Evolutionary conservation across 2,888 invertebrate genomes (phyloP).

Genomic region (Alloplasta piceator): DNA sequence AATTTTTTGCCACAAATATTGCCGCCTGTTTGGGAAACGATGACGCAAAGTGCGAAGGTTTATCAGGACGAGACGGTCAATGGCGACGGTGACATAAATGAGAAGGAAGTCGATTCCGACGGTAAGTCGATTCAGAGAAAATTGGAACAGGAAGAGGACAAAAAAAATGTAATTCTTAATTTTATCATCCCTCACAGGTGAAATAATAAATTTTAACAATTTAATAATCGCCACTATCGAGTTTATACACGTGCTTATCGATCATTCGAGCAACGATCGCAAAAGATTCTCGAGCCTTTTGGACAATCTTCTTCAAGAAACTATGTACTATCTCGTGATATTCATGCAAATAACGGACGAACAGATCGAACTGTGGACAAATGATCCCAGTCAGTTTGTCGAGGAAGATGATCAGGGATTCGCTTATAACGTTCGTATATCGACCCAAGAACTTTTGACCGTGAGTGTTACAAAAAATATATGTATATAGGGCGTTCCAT

Average conservation of each 20-base stretch:
- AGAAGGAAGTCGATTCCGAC: conserved; percentile 87
- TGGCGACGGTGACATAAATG: conserved; percentile 84
- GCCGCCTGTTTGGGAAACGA: conserved; percentile 87
- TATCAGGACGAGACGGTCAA: conserved; percentile 88
- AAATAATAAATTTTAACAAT: conserved; percentile 87
- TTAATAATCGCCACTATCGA: conserved; percentile 88
- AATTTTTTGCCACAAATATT: conserved; percentile 87
- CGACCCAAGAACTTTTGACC: conserved; percentile 87
- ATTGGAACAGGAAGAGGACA: background rate
- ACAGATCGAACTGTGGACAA: conserved; percentile 87
- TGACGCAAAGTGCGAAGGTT: conserved; percentile 88
- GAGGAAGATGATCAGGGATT: conserved; percentile 88
- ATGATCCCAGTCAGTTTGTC: conserved; percentile 88
- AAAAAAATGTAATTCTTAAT: background rate
- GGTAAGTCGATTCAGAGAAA: conserved; percentile 79
- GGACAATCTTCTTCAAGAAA: conserved; percentile 86
- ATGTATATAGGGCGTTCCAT: no score
- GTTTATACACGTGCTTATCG: conserved; percentile 86
- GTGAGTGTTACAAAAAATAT: conserved; percentile 78
- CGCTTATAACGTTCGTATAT: conserved; percentile 87
- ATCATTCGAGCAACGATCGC: conserved; percentile 85
- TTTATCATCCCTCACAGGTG: conserved; percentile 82
- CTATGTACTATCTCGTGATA: conserved; percentile 87
- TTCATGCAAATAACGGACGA: conserved; percentile 90
- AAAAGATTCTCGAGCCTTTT: conserved; percentile 85